phyloP scores from a whole-genome alignment of 2,797 vertebrate genomes.

The Heliangelus exortis region DNA sequence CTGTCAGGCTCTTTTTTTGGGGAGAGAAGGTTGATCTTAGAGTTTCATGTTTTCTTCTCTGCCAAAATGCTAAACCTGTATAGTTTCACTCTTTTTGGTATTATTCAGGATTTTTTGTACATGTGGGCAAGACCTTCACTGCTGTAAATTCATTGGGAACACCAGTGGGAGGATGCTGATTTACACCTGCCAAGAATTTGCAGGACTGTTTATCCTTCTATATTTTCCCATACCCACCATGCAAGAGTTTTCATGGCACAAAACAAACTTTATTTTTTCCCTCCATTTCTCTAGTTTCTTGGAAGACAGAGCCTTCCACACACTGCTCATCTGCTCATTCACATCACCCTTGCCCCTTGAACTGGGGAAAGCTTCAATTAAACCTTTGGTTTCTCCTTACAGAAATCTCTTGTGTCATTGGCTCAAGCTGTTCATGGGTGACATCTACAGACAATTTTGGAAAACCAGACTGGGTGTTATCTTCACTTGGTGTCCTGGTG shows the following conservation, averaged over 20 bases:
- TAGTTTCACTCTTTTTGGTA: not conserved
- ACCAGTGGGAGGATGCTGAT: not conserved
- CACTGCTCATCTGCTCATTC: not conserved
- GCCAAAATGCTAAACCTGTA: not conserved
- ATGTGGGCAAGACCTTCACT: not conserved
- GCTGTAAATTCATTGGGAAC: not conserved
- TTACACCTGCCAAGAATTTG: not conserved
- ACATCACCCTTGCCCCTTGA: not conserved
- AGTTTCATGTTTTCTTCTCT: not conserved
- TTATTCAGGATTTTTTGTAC: not conserved
- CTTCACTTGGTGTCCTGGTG: conserved; percentile 71
- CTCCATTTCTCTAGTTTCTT: not conserved
- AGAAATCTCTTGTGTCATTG: conserved; percentile 84
- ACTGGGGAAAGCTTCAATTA: not conserved
- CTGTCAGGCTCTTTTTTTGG: not conserved
- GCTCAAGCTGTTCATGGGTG: conserved; percentile 85
- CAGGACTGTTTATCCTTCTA: not conserved
- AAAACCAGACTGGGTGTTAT: conserved; percentile 83
- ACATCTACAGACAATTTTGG: conserved; percentile 80
- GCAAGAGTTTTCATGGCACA: not conserved
- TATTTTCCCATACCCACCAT: not conserved
- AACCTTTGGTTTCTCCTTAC: conserved; percentile 28
- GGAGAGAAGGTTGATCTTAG: not conserved
- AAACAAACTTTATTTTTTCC: not conserved
- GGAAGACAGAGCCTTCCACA: not conserved